phyloP scores from a whole-genome alignment of 2,113 vertebrate species.

The Thalassoma bifasciatum region DNA sequence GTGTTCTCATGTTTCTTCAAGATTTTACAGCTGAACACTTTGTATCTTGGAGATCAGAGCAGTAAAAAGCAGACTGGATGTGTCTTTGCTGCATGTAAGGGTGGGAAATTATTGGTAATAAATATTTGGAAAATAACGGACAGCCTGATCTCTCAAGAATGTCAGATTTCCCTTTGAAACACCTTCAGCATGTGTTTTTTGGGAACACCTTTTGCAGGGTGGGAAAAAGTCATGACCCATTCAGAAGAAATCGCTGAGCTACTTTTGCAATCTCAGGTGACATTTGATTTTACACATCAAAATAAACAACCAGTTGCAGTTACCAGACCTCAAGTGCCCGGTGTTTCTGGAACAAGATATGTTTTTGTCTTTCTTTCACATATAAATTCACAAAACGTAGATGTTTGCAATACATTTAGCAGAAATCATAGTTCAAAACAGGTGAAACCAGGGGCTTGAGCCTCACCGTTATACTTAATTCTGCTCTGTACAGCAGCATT shows the following conservation, averaged over 20 bases:
- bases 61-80: neutral
- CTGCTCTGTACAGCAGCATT: too few relatives aligned
- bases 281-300: too few relatives aligned
- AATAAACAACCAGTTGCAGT: too few relatives aligned
- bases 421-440: neutral
- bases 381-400: neutral
- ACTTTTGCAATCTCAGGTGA: too few relatives aligned
- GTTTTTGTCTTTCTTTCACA: too few relatives aligned
- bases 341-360: too few relatives aligned
- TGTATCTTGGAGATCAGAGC: constrained; percentile 4
- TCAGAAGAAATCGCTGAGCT: neutral
- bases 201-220: neutral
- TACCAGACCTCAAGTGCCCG: too few relatives aligned
- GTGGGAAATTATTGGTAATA: neutral
- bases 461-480: too few relatives aligned
- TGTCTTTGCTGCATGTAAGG: neutral
- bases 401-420: neutral
- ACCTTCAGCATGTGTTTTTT: neutral
- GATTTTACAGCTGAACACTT: neutral
- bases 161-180: neutral
- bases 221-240: neutral
- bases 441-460: too few relatives aligned
- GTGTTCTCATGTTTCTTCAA: neutral
- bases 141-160: neutral
- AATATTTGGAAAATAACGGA: neutral